Evolutionary conservation across 2,888 invertebrate genomes (phyloP).

Genomic region (Anagyrus pseudococci): DNA sequence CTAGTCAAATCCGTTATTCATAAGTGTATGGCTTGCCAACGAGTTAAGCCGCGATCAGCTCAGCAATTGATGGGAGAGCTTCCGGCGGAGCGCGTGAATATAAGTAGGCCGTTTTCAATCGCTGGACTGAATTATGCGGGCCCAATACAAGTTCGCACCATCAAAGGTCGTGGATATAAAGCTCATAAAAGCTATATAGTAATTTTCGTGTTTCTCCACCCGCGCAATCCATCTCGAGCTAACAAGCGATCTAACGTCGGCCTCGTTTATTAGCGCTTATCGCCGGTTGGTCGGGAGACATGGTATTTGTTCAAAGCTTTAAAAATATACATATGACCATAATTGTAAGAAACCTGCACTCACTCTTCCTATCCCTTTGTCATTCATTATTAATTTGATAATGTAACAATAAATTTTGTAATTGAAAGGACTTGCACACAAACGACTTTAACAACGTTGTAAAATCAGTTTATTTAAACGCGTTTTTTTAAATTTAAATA

Average conservation of each 20-base stretch:
- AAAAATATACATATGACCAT: no score
- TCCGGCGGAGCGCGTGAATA: slow-evolving; percentile 35
- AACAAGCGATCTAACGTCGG: neutral
- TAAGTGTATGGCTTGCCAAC: slow-evolving; percentile 29
- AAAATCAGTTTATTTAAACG: neutral
- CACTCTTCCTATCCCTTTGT: no score
- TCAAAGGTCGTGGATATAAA: neutral
- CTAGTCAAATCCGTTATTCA: slow-evolving; percentile 30
- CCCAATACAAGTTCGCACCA: neutral
- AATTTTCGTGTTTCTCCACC: neutral
- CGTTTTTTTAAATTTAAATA: slow-evolving; percentile 4
- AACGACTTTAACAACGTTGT: neutral
- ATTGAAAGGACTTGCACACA: no score
- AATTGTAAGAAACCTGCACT: no score
- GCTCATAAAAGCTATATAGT: neutral
- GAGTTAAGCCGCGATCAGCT: slow-evolving; percentile 15
- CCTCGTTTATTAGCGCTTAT: neutral
- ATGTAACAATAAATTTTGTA: no score
- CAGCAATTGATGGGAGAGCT: slow-evolving; percentile 47
- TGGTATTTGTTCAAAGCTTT: neutral
- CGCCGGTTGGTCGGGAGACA: neutral
- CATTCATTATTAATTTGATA: no score
- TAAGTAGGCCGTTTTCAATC: slow-evolving; percentile 17
- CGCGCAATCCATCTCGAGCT: neutral
- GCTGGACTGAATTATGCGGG: neutral